Evolutionary conservation across 2,888 invertebrate species (phyloP), one percentile per base, ranked within the genome.

Genomic region (Eledona agricola): DNA sequence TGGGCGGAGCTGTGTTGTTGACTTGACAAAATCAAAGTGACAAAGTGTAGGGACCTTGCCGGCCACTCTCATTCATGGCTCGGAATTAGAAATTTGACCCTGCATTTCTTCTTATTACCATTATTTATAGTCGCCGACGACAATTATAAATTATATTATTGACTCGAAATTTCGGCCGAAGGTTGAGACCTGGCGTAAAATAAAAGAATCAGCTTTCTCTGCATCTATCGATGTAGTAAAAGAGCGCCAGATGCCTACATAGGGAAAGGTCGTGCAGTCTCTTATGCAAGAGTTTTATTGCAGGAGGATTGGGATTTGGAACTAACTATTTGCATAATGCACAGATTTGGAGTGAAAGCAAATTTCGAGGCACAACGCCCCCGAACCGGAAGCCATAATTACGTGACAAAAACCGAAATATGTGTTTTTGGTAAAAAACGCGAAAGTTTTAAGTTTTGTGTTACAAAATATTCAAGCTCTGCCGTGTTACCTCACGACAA

Each of bases 401-500:
- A n/a, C n/a, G n/a, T n/a, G n/a, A n/a, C n/a, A n/a, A n/a, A n/a
- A n/a, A n/a, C n/a, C n/a, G n/a, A n/a, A n/a, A 29, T 29, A 13
- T 32, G 17, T 32, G 16, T 32, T 19, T 19, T 6, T 7, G 5
- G 35, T 20, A 35, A 35, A 38, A 22, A 28, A 29, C 7, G n/a
- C 40, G 40, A 40, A 40, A 40, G 40, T 40, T 35, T 28, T 3
- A 11, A n/a, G n/a, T n/a, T n/a, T n/a, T n/a, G n/a, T n/a, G n/a
- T 42, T 42, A 31, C 42, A 29, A 42, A 42, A 42, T 42, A 28
- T 29, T 16, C 23, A 15, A 26, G 11, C 29, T 5, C 9, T 16
- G 15, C 28, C n/a, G n/a, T 31, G 12, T 42, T 42, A 42, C 49
- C 25, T 40, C 50, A 50, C 50, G 6, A 45, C 32, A 50, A 50